A percentile compares a stretch with the other conserved stretches of the same genome.
These are phyloP conservation scores for Asteroscopus sphinx DNA, from an alignment of 2,888 invertebrate genomes.

Conservation along the genomic window DNA sequence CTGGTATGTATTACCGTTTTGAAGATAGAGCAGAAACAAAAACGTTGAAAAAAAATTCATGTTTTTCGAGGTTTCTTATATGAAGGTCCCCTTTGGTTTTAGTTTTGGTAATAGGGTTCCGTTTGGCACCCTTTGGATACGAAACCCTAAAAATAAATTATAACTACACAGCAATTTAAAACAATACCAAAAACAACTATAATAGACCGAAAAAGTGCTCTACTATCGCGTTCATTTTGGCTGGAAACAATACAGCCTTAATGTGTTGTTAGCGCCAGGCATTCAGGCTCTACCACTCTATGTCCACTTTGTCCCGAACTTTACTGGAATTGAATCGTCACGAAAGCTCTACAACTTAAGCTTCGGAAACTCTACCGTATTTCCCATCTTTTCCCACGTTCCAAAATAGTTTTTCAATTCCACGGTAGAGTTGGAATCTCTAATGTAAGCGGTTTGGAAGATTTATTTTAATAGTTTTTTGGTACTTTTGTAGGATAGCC, in stretches of 20 bases:
- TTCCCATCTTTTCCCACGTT: conserved; percentile 47
- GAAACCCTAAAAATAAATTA: background rate
- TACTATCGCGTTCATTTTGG: background rate
- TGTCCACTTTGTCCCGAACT: conserved; percentile 48
- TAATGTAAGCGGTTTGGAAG: conserved; percentile 42
- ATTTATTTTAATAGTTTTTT: conserved; percentile 51
- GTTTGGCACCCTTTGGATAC: too few relatives aligned
- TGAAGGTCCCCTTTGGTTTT: too few relatives aligned
- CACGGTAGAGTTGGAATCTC: conserved; percentile 32
- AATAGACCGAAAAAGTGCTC: too few relatives aligned
- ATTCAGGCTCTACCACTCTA: conserved; percentile 32
- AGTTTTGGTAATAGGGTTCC: too few relatives aligned
- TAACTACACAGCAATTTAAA: background rate
- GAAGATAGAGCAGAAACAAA: too few relatives aligned
- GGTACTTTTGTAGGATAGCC: conserved; percentile 17
- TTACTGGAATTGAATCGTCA: conserved; percentile 51
- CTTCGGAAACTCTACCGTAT: conserved; percentile 40
- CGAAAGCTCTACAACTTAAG: conserved; percentile 46
- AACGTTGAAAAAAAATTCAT: too few relatives aligned
- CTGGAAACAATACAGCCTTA: conserved; percentile 21
- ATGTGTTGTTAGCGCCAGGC: conserved; percentile 20
- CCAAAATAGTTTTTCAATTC: conserved; percentile 54
- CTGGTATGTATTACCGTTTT: too few relatives aligned
- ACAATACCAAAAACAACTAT: background rate
- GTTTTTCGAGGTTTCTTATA: too few relatives aligned